These are phyloP conservation scores for Brenthis hecate DNA, from an alignment of 2,888 invertebrate genomes.

Conservation along the genomic window DNA sequence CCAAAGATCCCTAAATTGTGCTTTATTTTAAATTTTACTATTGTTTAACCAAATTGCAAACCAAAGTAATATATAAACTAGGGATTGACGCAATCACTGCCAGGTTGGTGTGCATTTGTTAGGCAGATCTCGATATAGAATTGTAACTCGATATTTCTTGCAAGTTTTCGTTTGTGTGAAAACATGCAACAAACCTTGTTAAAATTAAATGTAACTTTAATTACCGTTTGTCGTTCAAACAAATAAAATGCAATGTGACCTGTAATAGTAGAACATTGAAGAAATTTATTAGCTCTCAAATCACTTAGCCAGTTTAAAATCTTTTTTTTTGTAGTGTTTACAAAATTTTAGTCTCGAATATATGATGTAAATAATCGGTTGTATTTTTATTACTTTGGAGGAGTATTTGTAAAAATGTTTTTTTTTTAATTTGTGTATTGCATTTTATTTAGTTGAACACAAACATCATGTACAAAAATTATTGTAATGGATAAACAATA, in stretches of 20 bases:
- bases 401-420: conserved; percentile 37
- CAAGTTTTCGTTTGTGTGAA: too few relatives aligned
- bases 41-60: background rate
- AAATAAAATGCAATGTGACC: conserved; percentile 52
- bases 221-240: conserved; percentile 48
- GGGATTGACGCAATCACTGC: conserved; percentile 33
- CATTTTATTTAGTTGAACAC: conserved; percentile 78
- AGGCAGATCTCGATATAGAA: too few relatives aligned
- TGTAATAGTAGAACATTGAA: background rate
- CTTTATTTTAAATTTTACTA: too few relatives aligned
- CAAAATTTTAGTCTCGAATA: background rate
- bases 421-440: conserved; percentile 46
- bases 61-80: conserved; percentile 2
- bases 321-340: too few relatives aligned
- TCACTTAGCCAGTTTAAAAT: too few relatives aligned
- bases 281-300: background rate
- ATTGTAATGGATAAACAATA: conserved; percentile 74
- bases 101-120: conserved; percentile 39
- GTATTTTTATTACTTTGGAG: conserved; percentile 42
- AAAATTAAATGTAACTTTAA: conserved; percentile 13
- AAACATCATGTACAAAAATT: conserved; percentile 71
- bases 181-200: conserved; percentile 13
- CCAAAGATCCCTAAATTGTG: too few relatives aligned
- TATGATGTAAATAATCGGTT: conserved; percentile 13
- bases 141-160: too few relatives aligned